Base-by-base conservation (phyloP, 2,113 vertebrate genomes). In the Ascaphus truei region DNA sequence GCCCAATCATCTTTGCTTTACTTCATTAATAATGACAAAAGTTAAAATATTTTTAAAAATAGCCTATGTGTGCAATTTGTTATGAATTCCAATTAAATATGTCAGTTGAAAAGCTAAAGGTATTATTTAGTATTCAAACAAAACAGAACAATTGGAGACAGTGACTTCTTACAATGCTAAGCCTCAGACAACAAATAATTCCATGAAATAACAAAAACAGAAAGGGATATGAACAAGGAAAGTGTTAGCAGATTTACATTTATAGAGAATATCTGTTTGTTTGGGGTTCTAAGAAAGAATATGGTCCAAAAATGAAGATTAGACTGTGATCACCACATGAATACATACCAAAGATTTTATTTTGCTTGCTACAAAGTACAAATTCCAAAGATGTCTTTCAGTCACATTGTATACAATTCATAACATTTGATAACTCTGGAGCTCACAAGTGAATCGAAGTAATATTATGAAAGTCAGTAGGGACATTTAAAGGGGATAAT, bases 401-500 rank as follows among this genome's bases (percentile, higher is more conserved):
- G 61, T 84, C 74, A 76, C 82, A 69, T 83, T 73, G 72, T 79
- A 84, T 76, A 73, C 81, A 82, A 75, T 67, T 75, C 84, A 77
- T 83, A 85, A 81, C 72, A 84, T 83, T 77, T 84, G 81, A 84
- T 89, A 85, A 76, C 73, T 79, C 34, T 71, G 77, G 82, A 84
- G 82, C 80, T 73, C 76, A 77, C 57, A 75, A 88, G 83, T 84
- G 84, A 86, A 90, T 82, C 67, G 77, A 78, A 74, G 79, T 79
- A 75, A 77, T 79, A 85, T 88, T 86, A 85, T 74, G 74, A 74
- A 88, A 82, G 45, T 73, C 80, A 64, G 66, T 57, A 59, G 85
- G 80, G 81, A 86, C 72, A 69, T 75, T 71, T 77, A 82, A 77
- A 72, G 68, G 27, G 79, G 29, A 77, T 73, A 83, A 84, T 85